Conservation (phyloP, 2,888 invertebrate species). For the Agapostemon virescens region DNA sequence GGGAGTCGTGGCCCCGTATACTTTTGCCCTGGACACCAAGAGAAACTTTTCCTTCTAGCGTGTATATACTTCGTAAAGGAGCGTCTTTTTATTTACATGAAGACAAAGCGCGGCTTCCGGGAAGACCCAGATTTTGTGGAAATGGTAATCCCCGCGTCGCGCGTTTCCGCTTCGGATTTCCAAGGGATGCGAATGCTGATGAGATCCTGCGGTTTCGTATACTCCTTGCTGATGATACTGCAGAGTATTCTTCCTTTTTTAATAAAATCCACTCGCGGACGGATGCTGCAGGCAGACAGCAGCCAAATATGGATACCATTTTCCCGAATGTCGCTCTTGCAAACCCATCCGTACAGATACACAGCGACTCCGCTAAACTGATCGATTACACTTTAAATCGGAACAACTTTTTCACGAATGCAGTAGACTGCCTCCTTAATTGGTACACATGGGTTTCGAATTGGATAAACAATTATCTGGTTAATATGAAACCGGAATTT, state of each 20-base stretch:
- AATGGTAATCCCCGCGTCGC: slow-evolving; percentile 8
- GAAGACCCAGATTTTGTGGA: slow-evolving; percentile 4
- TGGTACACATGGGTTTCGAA: too few relatives aligned
- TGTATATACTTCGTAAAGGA: slow-evolving; percentile 6
- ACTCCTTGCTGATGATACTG: background rate
- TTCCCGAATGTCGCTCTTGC: background rate
- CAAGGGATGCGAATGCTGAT: slow-evolving; percentile 11
- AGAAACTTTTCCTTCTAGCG: background rate
- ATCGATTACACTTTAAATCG: background rate
- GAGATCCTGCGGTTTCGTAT: slow-evolving; percentile 13
- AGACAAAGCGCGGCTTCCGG: background rate
- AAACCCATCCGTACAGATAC: background rate
- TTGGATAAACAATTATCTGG: too few relatives aligned
- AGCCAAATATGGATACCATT: background rate
- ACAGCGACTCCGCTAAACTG: background rate
- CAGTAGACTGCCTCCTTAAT: too few relatives aligned
- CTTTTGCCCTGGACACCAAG: background rate
- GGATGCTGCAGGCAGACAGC: background rate
- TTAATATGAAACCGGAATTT: too few relatives aligned
- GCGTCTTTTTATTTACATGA: slow-evolving; percentile 17
- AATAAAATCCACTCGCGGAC: background rate
- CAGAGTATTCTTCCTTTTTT: background rate
- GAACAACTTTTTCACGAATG: too few relatives aligned
- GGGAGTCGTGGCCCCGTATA: slow-evolving; percentile 12
- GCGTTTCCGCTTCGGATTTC: background rate